Evolutionary conservation across 2,888 invertebrate species (phyloP).

Genomic region (Thera britannica): DNA sequence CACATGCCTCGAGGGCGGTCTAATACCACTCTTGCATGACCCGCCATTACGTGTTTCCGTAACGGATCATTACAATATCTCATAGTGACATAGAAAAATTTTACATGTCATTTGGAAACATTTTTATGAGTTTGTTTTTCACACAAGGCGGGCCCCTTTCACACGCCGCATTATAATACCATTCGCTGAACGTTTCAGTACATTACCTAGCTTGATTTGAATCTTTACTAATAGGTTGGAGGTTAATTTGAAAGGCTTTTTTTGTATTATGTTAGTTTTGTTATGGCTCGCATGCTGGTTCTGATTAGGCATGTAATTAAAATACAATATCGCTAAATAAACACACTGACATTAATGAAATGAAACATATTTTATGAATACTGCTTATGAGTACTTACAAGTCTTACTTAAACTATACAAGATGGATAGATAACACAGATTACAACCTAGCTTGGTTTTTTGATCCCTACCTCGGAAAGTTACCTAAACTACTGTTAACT

Average conservation of each 20-base stretch:
- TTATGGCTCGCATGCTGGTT: neutral
- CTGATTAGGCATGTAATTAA: neutral
- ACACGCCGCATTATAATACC: slow-evolving; percentile 65
- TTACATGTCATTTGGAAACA: slow-evolving; percentile 80
- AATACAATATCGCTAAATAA: neutral
- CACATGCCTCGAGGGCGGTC: slow-evolving; percentile 73
- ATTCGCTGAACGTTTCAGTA: slow-evolving; percentile 61
- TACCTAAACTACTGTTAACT: too few relatives aligned
- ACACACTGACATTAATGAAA: too few relatives aligned
- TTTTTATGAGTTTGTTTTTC: slow-evolving; percentile 82
- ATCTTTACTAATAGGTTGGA: slow-evolving; percentile 50
- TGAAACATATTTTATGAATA: too few relatives aligned
- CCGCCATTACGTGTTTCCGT: slow-evolving; percentile 78
- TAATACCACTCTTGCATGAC: slow-evolving; percentile 76
- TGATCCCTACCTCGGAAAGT: too few relatives aligned
- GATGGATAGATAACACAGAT: too few relatives aligned
- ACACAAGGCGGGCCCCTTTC: slow-evolving; percentile 73
- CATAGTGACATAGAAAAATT: slow-evolving; percentile 84
- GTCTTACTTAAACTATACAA: too few relatives aligned
- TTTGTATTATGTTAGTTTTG: neutral
- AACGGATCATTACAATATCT: slow-evolving; percentile 83
- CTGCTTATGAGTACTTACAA: too few relatives aligned
- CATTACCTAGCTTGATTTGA: slow-evolving; percentile 62
- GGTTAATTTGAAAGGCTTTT: slow-evolving; percentile 37
- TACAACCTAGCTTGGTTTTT: too few relatives aligned